These are phyloP conservation scores for Pocillopora damicornis DNA, from an alignment of 64 coral and sea anemone species.

Conservation along the genomic window DNA sequence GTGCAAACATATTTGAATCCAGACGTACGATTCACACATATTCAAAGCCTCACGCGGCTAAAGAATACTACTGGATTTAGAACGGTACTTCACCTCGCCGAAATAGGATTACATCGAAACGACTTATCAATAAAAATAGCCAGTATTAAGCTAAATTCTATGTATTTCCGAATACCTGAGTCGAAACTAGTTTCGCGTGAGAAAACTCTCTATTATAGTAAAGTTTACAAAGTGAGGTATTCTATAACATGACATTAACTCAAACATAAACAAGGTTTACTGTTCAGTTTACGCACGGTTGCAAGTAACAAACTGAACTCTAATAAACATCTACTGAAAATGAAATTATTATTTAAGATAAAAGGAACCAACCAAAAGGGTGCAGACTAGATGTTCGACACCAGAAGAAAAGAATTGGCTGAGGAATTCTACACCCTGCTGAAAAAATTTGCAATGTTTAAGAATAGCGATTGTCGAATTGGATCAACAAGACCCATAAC, in stretches of 20 bases:
- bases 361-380: not conserved
- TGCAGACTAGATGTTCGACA: not conserved
- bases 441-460: slow-evolving; percentile 16
- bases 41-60: not conserved
- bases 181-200: not conserved
- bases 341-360: not conserved
- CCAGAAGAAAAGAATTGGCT: not conserved
- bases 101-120: slow-evolving; percentile 5
- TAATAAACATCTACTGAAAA: not conserved
- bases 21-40: not conserved
- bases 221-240: not conserved
- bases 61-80: not conserved
- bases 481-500: slow-evolving; percentile 36
- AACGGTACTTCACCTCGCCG: not conserved
- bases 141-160: not conserved
- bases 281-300: not conserved
- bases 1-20: not conserved
- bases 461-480: slow-evolving; percentile 17
- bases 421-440: slow-evolving; percentile 25
- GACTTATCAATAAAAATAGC: not conserved
- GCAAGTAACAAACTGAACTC: not conserved
- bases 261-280: slow-evolving; percentile 28
- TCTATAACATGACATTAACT: slow-evolving; percentile 11
- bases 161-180: not conserved
- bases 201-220: not conserved